These are phyloP conservation scores for Rhombomys opimus DNA, from an alignment of 2,113 vertebrate species.

Conservation along the genomic window DNA sequence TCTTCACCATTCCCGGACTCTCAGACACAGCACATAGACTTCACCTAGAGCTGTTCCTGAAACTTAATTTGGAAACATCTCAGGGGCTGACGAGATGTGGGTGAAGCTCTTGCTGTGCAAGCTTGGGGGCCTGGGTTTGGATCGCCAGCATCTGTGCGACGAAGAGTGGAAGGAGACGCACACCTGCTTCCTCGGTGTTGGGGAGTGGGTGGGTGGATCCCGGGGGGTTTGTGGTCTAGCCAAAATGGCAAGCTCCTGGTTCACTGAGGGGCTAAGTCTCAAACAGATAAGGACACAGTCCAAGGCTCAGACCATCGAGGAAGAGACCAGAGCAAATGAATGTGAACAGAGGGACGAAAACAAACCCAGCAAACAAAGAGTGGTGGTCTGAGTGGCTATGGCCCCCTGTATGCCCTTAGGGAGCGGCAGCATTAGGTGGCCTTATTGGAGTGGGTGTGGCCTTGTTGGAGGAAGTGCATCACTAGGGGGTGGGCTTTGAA, in stretches of 20 bases:
- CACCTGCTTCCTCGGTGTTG: not conserved
- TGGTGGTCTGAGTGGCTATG: not conserved
- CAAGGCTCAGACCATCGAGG: not conserved
- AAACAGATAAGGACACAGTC: not conserved
- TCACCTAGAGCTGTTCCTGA: not conserved
- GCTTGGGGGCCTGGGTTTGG: not conserved
- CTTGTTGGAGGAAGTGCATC: not conserved
- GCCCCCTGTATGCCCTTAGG: not conserved
- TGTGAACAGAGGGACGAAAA: not conserved
- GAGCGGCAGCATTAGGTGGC: not conserved
- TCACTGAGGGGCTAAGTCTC: not conserved
- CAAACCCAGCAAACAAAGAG: not conserved
- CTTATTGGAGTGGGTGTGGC: not conserved
- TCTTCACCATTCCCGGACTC: not conserved
- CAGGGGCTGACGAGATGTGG: not conserved
- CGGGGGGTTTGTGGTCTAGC: not conserved
- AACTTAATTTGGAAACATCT: not conserved
- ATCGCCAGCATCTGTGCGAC: not conserved
- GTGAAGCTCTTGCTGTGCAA: not conserved
- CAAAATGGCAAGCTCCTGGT: not conserved
- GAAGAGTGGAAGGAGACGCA: not conserved
- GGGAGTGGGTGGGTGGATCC: not conserved
- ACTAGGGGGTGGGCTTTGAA: not conserved
- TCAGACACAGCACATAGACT: not conserved
- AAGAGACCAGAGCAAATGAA: not conserved